Conservation (phyloP, 2,888 invertebrate species). For the Drosophila paranaensis region DNA sequence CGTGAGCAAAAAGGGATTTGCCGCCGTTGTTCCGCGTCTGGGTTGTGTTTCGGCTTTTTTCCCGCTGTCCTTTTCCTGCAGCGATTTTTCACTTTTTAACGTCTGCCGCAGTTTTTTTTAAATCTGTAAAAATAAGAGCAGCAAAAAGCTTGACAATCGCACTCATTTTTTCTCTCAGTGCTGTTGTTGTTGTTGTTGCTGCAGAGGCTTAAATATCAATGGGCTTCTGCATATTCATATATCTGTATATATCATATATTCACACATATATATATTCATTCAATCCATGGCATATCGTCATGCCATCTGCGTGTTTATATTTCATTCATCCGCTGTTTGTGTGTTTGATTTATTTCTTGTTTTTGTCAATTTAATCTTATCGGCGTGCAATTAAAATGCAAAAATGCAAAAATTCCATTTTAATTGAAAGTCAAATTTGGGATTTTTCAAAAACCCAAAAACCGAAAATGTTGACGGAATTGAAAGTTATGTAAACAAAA, state of each 20-base stretch:
- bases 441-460: constrained; percentile 3
- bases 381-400: constrained; percentile 72
- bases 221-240: constrained; percentile 32
- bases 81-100: constrained; percentile 70
- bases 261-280: constrained; percentile 4
- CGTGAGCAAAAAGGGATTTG: constrained; percentile 31
- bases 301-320: constrained; percentile 56
- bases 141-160: constrained; percentile 60
- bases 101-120: constrained; percentile 61
- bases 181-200: constrained; percentile 33
- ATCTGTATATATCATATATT: neutral
- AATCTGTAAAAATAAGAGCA: constrained; percentile 71
- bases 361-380: constrained; percentile 65
- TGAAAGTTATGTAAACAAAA: neutral
- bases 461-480: neutral
- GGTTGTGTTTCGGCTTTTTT: neutral
- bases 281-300: constrained; percentile 53
- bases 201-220: constrained; percentile 69
- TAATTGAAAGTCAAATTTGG: constrained; percentile 44
- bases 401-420: constrained; percentile 54
- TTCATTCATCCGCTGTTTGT: constrained; percentile 52
- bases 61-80: constrained; percentile 5
- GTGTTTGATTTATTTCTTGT: constrained; percentile 7
- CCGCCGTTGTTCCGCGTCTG: constrained; percentile 18
- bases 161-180: constrained; percentile 32